phyloP scores from a whole-genome alignment of 2,797 vertebrate genomes.

The Sebastes kiyomatsui region DNA sequence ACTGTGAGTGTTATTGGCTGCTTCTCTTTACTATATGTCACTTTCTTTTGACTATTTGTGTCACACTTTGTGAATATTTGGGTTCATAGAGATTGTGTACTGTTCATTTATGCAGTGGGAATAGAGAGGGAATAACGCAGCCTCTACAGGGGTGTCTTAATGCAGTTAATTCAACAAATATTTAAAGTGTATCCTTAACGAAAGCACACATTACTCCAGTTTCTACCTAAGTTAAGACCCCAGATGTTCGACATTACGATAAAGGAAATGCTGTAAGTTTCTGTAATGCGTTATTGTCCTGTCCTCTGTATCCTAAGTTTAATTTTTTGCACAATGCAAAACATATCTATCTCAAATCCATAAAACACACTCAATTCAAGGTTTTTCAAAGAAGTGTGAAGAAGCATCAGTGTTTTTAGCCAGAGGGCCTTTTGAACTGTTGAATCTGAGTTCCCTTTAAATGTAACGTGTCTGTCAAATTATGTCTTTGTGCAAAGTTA shows the following conservation, averaged over 20 bases:
- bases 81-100: not conserved
- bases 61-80: not conserved
- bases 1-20: slow-evolving; percentile 54
- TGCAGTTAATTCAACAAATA: not conserved
- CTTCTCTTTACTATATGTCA: slow-evolving; percentile 5
- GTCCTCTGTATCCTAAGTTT: not conserved
- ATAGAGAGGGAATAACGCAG: not conserved
- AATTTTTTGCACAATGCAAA: not conserved
- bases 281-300: not conserved
- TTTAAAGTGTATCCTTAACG: not conserved
- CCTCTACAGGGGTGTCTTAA: not conserved
- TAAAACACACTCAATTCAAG: not conserved
- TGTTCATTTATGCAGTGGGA: not conserved
- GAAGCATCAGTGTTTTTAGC: not conserved
- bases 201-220: not conserved
- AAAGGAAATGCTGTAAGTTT: not conserved
- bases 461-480: slow-evolving; percentile 38
- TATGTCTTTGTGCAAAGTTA: slow-evolving; percentile 51
- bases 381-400: not conserved
- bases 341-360: not conserved
- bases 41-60: not conserved
- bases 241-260: not conserved
- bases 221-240: not conserved
- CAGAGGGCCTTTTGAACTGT: not conserved
- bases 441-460: slow-evolving; percentile 45